Conservation (phyloP, 2,888 invertebrate species). For the Autographa pulchrina region DNA sequence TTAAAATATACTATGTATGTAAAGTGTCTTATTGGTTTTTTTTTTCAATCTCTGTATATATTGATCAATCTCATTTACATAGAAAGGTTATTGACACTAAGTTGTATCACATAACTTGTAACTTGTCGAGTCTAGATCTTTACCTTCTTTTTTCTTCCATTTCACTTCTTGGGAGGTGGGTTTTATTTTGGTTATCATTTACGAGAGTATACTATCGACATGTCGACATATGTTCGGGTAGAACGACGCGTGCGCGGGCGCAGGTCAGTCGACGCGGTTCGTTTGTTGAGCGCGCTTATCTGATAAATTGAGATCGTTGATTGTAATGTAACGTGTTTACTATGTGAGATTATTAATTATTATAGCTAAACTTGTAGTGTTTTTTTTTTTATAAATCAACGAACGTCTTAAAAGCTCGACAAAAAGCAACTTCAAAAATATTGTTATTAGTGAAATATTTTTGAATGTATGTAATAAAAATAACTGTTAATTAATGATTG, state of each 20-base stretch:
- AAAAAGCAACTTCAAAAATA: not conserved
- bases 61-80: constrained; percentile 59
- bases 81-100: constrained; percentile 52
- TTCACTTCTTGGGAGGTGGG: constrained; percentile 78
- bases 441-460: not conserved
- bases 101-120: constrained; percentile 58
- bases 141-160: constrained; percentile 63
- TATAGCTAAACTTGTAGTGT: constrained; percentile 24
- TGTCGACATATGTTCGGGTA: constrained; percentile 72
- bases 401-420: not conserved
- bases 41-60: constrained; percentile 24
- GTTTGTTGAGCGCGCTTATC: constrained; percentile 80
- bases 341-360: constrained; percentile 42
- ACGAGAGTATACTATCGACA: constrained; percentile 73
- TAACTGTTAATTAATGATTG: constrained; percentile 25
- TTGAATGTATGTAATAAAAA: constrained; percentile 14
- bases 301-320: constrained; percentile 60
- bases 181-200: constrained; percentile 86
- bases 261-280: constrained; percentile 79
- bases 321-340: constrained; percentile 42
- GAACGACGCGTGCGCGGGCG: constrained; percentile 72
- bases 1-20: constrained; percentile 11
- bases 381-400: constrained; percentile 11
- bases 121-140: constrained; percentile 52
- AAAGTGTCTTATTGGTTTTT: constrained; percentile 21